phyloP scores from a whole-genome alignment of 2,113 vertebrate species.

The Alethe castanea region DNA sequence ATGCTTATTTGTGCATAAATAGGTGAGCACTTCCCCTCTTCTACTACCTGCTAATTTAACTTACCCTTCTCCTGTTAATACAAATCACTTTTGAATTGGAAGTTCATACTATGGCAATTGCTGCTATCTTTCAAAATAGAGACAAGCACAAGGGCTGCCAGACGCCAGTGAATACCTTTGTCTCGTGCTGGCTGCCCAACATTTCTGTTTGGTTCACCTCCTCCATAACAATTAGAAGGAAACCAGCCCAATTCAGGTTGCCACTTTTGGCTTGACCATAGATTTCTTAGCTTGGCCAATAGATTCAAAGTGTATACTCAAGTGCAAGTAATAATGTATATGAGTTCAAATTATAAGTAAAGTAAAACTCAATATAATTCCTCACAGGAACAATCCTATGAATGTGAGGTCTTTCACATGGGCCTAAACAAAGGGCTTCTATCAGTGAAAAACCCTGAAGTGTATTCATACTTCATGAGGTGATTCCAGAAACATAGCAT shows the following conservation, averaged over 20 bases:
- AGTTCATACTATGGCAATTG: neutral
- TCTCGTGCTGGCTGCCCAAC: neutral
- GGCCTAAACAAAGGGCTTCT: neutral
- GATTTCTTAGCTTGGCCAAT: neutral
- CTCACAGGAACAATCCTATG: neutral
- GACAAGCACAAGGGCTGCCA: neutral
- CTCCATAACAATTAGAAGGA: neutral
- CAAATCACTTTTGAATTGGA: neutral
- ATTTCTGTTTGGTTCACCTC: neutral
- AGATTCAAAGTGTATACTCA: neutral
- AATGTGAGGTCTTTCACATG: neutral
- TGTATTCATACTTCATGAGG: neutral
- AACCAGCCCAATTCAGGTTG: neutral
- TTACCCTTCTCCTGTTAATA: neutral
- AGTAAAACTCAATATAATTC: neutral
- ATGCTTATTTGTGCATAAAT: neutral
- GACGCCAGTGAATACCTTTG: neutral
- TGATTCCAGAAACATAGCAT: neutral
- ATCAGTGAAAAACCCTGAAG: neutral
- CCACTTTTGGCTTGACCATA: neutral
- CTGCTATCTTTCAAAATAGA: neutral
- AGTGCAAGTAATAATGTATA: neutral
- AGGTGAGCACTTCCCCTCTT: neutral
- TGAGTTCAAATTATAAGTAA: neutral
- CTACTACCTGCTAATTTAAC: neutral